Evolutionary conservation across 2,113 vertebrate species (phyloP), one percentile per base, ranked within the genome.

Genomic region (Procavia capensis): DNA sequence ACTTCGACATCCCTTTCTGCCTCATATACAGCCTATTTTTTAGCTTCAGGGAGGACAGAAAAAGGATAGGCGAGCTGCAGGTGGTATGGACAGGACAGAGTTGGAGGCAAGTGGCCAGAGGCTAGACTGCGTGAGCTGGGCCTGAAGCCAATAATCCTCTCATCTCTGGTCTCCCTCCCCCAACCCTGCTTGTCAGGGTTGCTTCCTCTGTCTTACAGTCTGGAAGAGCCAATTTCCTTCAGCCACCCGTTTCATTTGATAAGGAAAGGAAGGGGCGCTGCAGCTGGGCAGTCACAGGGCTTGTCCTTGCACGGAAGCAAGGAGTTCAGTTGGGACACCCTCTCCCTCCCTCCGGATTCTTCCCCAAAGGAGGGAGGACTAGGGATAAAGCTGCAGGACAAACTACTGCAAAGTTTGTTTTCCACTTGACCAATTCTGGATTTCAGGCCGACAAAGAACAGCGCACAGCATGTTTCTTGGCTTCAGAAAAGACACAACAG

Each of bases 161-260:
- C 36, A 14, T 29, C 61, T 81, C 91, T 14, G 54, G 24, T 47
- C 93, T 90, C 91, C 78, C 68, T 39, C 50, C 57, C 10, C 0
- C 27, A 59, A 64, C 36, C 31, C 63, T 36, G 85, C 79, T 74
- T 72, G 54, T n/a, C 22, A 3, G 45, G 0, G 45, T 68, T 20
- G 89, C 85, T 94, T 95, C 96, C 92, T 70, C 45, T 83, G 61
- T 88, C 82, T 85, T 3, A 25, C 72, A 80, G 81, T 78, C 72
- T n/a, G 66, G 82, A 96, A 91, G 79, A 90, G 45, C n/a, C 92
- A n/a, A 50, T 95, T 96, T 95, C 80, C 80, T 92, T 64, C 47
- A 45, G 17, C 5, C 19, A n/a, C 87, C n/a, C 87, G 94, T 96
- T 84, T 94, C 85, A 81, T 80, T 74, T 50, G 70, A 90, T 91